These are phyloP conservation scores for Donacobius atricapilla DNA, from an alignment of 2,113 vertebrate genomes.

Conservation along the genomic window DNA sequence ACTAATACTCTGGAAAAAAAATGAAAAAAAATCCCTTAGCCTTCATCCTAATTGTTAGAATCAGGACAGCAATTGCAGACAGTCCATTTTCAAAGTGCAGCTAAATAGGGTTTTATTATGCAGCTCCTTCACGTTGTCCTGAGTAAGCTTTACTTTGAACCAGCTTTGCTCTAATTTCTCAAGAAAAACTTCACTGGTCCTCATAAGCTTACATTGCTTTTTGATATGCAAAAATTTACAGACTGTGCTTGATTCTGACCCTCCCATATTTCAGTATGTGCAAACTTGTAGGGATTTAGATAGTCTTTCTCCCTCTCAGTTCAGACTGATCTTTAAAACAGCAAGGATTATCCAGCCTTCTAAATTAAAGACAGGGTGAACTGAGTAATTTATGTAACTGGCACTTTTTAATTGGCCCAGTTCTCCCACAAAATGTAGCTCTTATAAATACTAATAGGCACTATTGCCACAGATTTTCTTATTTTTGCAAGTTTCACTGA, in stretches of 20 bases:
- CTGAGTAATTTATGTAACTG: slow-evolving; percentile 44
- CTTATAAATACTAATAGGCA: slow-evolving; percentile 68
- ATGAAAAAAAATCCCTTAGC: neutral
- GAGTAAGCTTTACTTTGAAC: slow-evolving; percentile 31
- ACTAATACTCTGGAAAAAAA: slow-evolving; percentile 13
- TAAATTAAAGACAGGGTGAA: slow-evolving; percentile 56
- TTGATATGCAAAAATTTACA: slow-evolving; percentile 66
- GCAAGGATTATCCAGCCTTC: slow-evolving; percentile 59
- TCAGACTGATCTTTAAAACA: slow-evolving; percentile 53
- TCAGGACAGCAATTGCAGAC: slow-evolving; percentile 35
- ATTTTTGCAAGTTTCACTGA: slow-evolving; percentile 60
- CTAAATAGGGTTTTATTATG: slow-evolving; percentile 14
- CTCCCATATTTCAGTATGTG: slow-evolving; percentile 57
- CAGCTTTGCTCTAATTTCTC: slow-evolving; percentile 14
- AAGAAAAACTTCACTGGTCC: slow-evolving; percentile 36
- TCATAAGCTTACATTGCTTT: slow-evolving; percentile 41
- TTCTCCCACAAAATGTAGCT: slow-evolving; percentile 67
- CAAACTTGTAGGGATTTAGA: slow-evolving; percentile 51
- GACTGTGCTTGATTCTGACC: slow-evolving; percentile 68
- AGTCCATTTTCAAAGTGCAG: slow-evolving; percentile 44
- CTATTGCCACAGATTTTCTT: slow-evolving; percentile 60
- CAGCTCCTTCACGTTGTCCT: slow-evolving; percentile 44
- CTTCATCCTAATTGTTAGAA: slow-evolving; percentile 25
- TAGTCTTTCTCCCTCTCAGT: slow-evolving; percentile 33
- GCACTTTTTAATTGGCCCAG: slow-evolving; percentile 45